Base-by-base conservation (phyloP, 2,888 invertebrate genomes). In the Epsilonema sp. region DNA sequence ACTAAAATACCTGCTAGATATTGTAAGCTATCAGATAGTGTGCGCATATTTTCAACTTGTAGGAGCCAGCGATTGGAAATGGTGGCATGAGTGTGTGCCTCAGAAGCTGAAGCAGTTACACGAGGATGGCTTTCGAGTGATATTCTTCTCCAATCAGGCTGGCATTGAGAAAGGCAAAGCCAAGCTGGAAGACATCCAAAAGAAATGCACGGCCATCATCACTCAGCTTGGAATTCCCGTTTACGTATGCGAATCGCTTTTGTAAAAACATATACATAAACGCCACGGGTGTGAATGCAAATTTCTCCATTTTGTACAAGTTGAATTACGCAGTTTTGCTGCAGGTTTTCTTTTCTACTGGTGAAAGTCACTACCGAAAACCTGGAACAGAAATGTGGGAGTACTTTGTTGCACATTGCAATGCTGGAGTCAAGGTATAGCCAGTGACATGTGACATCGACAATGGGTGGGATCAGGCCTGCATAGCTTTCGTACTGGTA, bases 91-190 rank as follows among this genome's bases (percentile, higher is more conserved):
- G 31, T 31, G 31, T 16, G 74, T 84, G 31, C 51, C 53, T 4
- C 67, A 70, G 47, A 80, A 81, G 63, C 64, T 90, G 11, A 76
- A 76, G 58, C 69, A 77, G 36, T 65, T 80, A 48, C 54, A 64
- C 51, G 64, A 73, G 1, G 73, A 78, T 23, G 78, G 76, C 2
- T 84, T 75, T 60, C 89, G 86, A 73, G 74, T 94, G 57, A 82
- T 89, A 0, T 78, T 94, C 57, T 77, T 94, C 56, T 86, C 89
- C 19, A 94, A 94, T 70, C 92, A 92, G 72, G 79, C 76, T 2
- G 78, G 79, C 8, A 74, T 85, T 45, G 76, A 76, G 0, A 50
- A 22, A 20, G 51, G 52, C 38, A 44, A 74, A 70, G 48, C 19
- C 20, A 42, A 24, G 22, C 26, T 53, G 20, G 26, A 21, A 19